These are phyloP conservation scores for Takifugu flavidus DNA, from an alignment of 2,113 vertebrate genomes.

Conservation along the genomic window DNA sequence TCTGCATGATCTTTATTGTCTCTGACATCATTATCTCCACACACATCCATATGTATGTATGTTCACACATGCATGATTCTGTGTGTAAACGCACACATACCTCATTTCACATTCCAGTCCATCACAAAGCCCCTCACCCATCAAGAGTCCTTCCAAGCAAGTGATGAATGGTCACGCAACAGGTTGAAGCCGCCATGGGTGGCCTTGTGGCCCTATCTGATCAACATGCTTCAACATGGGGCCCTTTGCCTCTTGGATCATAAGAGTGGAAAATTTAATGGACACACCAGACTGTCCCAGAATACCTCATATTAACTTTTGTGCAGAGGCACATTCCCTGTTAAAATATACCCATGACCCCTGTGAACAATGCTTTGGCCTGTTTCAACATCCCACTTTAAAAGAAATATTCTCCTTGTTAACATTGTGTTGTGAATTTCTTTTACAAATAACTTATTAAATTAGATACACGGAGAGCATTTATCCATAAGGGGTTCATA, in stretches of 20 bases:
- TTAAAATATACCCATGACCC: constrained; percentile 3
- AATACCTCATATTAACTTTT: constrained; percentile 21
- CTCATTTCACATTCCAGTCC: constrained; percentile 49
- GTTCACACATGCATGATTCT: constrained; percentile 22
- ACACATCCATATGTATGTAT: constrained; percentile 16
- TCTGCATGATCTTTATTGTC: constrained; percentile 36
- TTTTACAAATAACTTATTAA: not conserved
- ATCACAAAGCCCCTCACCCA: constrained; percentile 55
- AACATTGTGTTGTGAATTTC: too few relatives aligned
- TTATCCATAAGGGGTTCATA: not conserved
- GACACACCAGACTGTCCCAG: constrained; percentile 40
- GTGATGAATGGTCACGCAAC: constrained; percentile 61
- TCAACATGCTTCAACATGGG: constrained; percentile 59
- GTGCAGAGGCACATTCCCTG: constrained; percentile 10
- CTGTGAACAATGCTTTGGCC: not conserved
- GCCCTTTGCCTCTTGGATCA: constrained; percentile 45
- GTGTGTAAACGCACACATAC: constrained; percentile 23
- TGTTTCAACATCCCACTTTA: not conserved
- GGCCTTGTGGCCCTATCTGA: constrained; percentile 63
- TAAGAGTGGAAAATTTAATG: constrained; percentile 46
- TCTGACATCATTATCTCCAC: constrained; percentile 14
- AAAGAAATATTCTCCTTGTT: not conserved
- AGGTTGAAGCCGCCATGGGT: constrained; percentile 59
- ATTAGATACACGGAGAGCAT: too few relatives aligned
- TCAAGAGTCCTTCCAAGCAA: constrained; percentile 60